Evolutionary conservation across 1,140 invertebrate genomes (phyloP), one percentile per base, ranked within the genome.

Genomic region (Rhopalosiphum maidis): DNA sequence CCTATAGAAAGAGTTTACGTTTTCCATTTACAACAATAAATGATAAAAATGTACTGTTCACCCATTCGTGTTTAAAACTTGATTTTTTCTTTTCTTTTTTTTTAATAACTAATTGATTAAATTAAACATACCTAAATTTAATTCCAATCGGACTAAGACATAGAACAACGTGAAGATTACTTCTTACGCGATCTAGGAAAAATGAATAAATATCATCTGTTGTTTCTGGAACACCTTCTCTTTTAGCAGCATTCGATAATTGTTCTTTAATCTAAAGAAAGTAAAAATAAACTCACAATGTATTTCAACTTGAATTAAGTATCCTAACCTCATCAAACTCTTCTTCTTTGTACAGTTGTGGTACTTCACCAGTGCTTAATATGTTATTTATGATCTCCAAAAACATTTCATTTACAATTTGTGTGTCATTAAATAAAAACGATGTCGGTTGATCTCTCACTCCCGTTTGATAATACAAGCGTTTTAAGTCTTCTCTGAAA

Each of bases 301-400:
- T 55, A 2, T 18, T 30, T 30, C 4, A 2, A 9, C 37, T 86
- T 2, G 4, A 83, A 35, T 91, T 2, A 37, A 30, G 37, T 51
- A 48, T 48, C 30, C 97, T 94, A 97, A 96, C 85, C 96, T 94
- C 91, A 7, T 93, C 91, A 7, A 93, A 93, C 98, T 95, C 91
- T 18, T 93, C 91, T 25, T 83, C 82, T 9, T 93, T 93, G 35
- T 85, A 93, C 15, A 93, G 23, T 95, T 98, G 98, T 35, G 97
- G 96, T 90, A 98, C 96, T 96, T 98, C 98, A 3, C 97, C 98
- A 86, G 97, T 97, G 94, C 97, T 98, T 82, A 98, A 95, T 96
- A 98, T 97, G 95, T 98, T 98, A 95, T 98, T 98, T 46, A 98
- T 96, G 94, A 98, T 97, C 95, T 98, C 98, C n/a, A 98, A 96